phyloP scores from a whole-genome alignment of 2,113 vertebrate genomes.

The Dasypus novemcinctus region DNA sequence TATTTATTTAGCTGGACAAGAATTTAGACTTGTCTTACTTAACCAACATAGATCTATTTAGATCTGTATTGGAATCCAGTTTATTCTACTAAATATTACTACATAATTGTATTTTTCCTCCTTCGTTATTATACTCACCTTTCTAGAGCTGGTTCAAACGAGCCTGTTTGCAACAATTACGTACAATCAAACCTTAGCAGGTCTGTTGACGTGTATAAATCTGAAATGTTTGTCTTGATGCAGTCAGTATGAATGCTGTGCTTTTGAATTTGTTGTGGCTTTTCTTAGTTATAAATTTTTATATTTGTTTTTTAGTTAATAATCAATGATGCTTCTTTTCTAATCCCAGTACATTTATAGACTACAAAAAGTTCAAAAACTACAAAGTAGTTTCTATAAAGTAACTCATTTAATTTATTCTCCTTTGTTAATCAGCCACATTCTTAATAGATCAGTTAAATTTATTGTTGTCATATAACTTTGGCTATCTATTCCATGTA shows the following conservation, averaged over 20 bases:
- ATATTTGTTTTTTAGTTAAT: background rate
- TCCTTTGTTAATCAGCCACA: background rate
- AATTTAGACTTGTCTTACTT: conserved; percentile 37
- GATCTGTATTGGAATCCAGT: conserved; percentile 62
- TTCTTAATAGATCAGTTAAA: background rate
- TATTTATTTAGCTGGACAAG: conserved; percentile 15
- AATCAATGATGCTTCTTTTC: background rate
- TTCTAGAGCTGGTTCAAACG: conserved; percentile 85
- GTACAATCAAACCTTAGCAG: conserved; percentile 59
- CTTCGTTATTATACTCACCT: conserved; percentile 82
- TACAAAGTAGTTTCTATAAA: background rate
- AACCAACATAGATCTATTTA: conserved; percentile 56
- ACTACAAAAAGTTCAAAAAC: background rate
- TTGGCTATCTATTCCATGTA: background rate
- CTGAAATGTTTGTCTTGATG: conserved; percentile 36
- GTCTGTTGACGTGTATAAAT: conserved; percentile 60
- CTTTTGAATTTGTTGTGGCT: conserved; percentile 33
- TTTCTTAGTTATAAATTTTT: conserved; percentile 23
- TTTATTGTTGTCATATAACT: background rate
- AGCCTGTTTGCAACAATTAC: conserved; percentile 84
- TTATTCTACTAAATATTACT: conserved; percentile 57
- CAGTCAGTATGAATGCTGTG: background rate
- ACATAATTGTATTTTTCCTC: conserved; percentile 71
- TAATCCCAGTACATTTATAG: background rate
- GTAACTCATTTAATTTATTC: background rate